These are phyloP conservation scores for Cariama cristata DNA, from an alignment of 2,113 vertebrate genomes.

Conservation along the genomic window DNA sequence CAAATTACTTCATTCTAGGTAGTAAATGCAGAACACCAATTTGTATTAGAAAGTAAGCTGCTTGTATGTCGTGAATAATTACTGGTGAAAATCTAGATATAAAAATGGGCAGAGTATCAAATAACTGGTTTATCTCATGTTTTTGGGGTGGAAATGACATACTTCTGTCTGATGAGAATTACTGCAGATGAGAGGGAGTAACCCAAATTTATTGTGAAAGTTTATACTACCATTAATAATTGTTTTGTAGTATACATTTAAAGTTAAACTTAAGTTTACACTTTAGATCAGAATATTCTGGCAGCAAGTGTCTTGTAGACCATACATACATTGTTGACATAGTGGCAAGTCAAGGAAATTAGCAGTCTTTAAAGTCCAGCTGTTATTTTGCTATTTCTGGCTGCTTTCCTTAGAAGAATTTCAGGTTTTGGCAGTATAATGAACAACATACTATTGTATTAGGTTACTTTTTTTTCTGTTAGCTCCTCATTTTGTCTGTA, in stretches of 20 bases:
- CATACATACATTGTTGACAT: constrained; percentile 51
- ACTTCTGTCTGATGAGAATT: background rate
- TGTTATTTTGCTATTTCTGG: constrained; percentile 61
- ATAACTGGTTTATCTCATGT: background rate
- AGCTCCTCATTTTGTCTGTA: constrained; percentile 27
- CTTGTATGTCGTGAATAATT: background rate
- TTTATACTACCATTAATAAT: background rate
- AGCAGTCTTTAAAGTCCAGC: constrained; percentile 61
- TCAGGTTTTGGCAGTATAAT: constrained; percentile 45
- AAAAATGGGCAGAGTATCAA: background rate
- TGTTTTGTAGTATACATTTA: background rate
- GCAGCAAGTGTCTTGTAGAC: background rate
- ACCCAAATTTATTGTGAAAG: background rate
- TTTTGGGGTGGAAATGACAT: background rate
- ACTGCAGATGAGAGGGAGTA: background rate
- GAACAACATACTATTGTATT: constrained; percentile 26
- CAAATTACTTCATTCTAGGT: background rate
- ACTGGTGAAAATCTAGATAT: background rate
- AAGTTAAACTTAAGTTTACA: background rate
- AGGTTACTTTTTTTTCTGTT: constrained; percentile 5
- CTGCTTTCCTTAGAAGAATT: constrained; percentile 50
- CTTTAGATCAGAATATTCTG: background rate
- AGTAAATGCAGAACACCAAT: background rate
- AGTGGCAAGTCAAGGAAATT: constrained; percentile 63
- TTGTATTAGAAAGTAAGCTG: background rate